A percentile compares a stretch with the other conserved stretches of the same genome.
Conservation (phyloP, 1,140 invertebrate species). For the Drosophila equinoxialis region DNA sequence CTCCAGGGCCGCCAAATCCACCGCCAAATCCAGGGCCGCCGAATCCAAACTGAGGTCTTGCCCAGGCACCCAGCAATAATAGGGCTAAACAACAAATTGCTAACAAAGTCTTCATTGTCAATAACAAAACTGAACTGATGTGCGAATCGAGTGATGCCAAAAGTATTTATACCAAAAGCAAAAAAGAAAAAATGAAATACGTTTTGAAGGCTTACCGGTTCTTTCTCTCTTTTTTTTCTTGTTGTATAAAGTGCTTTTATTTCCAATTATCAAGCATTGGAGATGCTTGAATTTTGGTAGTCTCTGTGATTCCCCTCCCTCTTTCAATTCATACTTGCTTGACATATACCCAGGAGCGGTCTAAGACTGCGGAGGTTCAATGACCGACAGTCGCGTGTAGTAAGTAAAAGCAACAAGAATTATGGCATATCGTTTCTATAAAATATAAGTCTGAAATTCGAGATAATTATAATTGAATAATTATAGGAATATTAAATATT, state of each 20-base stretch:
- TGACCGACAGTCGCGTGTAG: background rate
- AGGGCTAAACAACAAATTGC: slow-evolving; percentile 3
- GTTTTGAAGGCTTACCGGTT: slow-evolving; percentile 51
- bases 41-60: background rate
- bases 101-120: slow-evolving; percentile 6
- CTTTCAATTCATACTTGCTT: background rate
- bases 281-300: background rate
- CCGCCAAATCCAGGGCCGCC: background rate
- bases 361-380: background rate
- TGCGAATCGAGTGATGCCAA: slow-evolving; percentile 10
- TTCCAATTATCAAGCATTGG: slow-evolving; percentile 54
- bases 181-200: background rate
- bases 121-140: slow-evolving; percentile 6
- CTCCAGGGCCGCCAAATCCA: background rate
- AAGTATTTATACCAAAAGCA: slow-evolving; percentile 56
- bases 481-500: too few species aligned
- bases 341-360: slow-evolving; percentile 1
- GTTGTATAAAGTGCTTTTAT: slow-evolving; percentile 36
- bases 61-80: background rate
- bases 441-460: too few species aligned
- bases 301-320: background rate
- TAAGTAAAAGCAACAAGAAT: background rate
- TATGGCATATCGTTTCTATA: too few species aligned
- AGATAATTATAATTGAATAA: too few species aligned
- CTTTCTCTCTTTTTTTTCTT: slow-evolving; percentile 36